Evolutionary conservation across 1,140 invertebrate species (phyloP), one percentile per base, ranked within the genome.

Genomic region (Drosophila pseudoobscura): DNA sequence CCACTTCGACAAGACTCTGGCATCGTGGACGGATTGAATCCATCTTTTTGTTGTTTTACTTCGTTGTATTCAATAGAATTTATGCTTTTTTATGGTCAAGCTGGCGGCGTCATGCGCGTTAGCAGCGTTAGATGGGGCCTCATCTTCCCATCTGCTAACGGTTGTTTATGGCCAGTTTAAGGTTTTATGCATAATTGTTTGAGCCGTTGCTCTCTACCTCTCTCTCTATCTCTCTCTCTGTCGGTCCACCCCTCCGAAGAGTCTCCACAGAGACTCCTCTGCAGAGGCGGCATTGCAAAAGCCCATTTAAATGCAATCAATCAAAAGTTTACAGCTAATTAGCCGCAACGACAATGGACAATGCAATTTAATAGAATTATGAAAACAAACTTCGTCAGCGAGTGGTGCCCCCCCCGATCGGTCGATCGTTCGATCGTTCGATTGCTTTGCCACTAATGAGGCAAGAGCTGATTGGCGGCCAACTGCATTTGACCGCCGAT

Each of bases 31-130:
- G 41, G 5, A 39, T 13, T 39, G 5, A 39, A 39, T 39, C 35
- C 35, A 39, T 39, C 8, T 26, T 13, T 31, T 7, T 50, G 51
- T 13, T 50, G 29, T 9, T 39, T 17, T 24, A 26, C 39, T 11
- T 26, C 44, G 8, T 24, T 52, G 60, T 24, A 80, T 80, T 80
- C 78, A 80, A 80, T 77, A 60, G 72, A 80, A 75, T 69, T 80
- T 39, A 71, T 80, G 78, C 66, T 76, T 80, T 54, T 80, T 76
- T 76, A 80, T 80, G 72, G 61, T 75, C 55, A 75, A 59, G 54
- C 52, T 57, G 56, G 55, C 55, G 65, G 72, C 61, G 60, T 80
- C 68, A 71, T 80, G 71, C 66, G 74, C 74, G 60, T 56, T 43
- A 71, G 71, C 55, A 43, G 53, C 39, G 54, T 15, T 39, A 39